Conservation (phyloP, 2,888 invertebrate species). For the Acleris sparsana region DNA sequence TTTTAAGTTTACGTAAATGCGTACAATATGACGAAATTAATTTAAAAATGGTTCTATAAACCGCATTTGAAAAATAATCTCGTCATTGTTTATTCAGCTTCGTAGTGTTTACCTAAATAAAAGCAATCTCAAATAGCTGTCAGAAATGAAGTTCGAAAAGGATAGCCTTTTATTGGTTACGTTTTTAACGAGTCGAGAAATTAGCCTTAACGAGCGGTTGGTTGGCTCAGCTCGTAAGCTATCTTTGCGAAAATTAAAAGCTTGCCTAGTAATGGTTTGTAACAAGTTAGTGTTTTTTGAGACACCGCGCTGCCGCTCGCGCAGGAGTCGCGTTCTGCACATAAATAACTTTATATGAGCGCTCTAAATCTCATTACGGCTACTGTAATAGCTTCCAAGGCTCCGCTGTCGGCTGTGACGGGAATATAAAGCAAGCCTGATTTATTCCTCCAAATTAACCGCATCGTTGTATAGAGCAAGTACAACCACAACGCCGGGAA, state of each 20-base stretch:
- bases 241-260: constrained; percentile 21
- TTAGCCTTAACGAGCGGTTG: constrained; percentile 35
- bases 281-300: constrained; percentile 42
- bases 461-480: constrained; percentile 55
- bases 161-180: constrained; percentile 3
- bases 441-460: constrained; percentile 73
- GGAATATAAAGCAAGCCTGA: constrained; percentile 77
- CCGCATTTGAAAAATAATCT: neutral
- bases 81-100: neutral
- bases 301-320: constrained; percentile 44
- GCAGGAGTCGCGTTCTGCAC: constrained; percentile 63
- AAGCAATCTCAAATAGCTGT: neutral
- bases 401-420: constrained; percentile 73
- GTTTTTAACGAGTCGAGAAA: constrained; percentile 32
- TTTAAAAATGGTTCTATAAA: constrained; percentile 13
- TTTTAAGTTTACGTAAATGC: constrained; percentile 28
- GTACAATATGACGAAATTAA: constrained; percentile 20
- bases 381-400: constrained; percentile 77
- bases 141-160: constrained; percentile 13
- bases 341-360: constrained; percentile 81
- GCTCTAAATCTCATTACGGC: constrained; percentile 80
- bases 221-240: constrained; percentile 27
- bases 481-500: constrained; percentile 44
- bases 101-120: neutral
- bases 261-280: constrained; percentile 30